Base-by-base conservation (phyloP, 2,113 vertebrate genomes). In the Nibea albiflora region DNA sequence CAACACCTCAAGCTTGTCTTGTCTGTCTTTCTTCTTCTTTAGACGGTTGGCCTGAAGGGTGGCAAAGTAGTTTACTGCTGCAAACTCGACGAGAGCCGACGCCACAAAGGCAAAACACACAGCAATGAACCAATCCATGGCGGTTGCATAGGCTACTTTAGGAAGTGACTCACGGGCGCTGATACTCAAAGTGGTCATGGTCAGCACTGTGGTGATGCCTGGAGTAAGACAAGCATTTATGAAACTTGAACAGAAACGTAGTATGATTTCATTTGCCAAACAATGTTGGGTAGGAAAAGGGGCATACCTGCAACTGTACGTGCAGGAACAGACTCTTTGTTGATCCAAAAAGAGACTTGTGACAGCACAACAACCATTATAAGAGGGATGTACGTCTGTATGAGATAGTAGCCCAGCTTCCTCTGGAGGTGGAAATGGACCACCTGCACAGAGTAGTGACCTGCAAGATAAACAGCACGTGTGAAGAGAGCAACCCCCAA, bases 51-150 rank as follows among this genome's bases (percentile, higher is more conserved):
- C 91, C 92, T 97, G 95, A 49, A 96, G 92, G 11, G 97, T 99
- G 92, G 97, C 96, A 22, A 98, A 96, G 93, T 98, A 99, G 94
- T 99, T 99, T 78, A 99, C 97, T 16, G 97, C 97, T 2, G 98
- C 98, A 68, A 99, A 99, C 92, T 98, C 98, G 3, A 98, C 93
- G 0, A 99, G 97, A 10, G 98, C 97, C 0, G 96, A 98, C 14
- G 98, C 97, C 90, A 98, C 97, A 0, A 98, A 99, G 88, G 97
- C 96, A 85, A 98, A 99, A 86, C 97, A 99, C 74, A 99, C 97
- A 0, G 97, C 96, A 8, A 99, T 98, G 93, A 98, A 99, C 98
- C 97, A 98, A 58, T 98, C 97, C 97, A 98, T 98, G 89, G 97
- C 98, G 0, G 97, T 98, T 24, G 97, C 96, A 0, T 99, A 99